phyloP scores from a whole-genome alignment of 2,113 vertebrate species.

The Marcusenius ussheri region DNA sequence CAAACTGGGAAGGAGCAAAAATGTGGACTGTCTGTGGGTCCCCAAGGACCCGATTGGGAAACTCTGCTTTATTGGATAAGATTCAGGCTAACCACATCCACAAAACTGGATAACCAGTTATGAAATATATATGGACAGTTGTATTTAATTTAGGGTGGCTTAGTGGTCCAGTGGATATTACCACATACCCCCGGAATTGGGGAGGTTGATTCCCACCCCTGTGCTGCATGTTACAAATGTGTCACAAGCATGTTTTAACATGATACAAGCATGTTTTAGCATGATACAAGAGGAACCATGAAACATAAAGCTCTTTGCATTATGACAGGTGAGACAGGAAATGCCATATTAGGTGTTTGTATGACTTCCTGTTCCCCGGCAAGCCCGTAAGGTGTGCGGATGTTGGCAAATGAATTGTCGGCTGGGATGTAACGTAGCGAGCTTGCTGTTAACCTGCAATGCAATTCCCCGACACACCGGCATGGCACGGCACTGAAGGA shows the following conservation, averaged over 20 bases:
- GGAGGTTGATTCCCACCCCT: background rate
- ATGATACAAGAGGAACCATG: background rate
- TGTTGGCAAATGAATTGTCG: background rate
- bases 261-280: background rate
- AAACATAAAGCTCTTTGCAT: background rate
- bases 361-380: background rate
- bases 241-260: background rate
- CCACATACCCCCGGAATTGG: background rate
- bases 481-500: conserved; percentile 1
- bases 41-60: background rate
- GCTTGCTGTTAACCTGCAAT: background rate
- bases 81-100: background rate
- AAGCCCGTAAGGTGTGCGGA: background rate
- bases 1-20: background rate
- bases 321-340: background rate
- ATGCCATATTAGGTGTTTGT: background rate
- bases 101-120: background rate
- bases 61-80: background rate
- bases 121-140: background rate
- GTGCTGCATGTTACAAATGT: background rate
- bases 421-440: background rate
- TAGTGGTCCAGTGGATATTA: background rate
- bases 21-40: background rate
- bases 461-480: background rate
- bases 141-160: background rate